Evolutionary conservation across 2,888 invertebrate genomes (phyloP).

Genomic region (Apodemia duryi): DNA sequence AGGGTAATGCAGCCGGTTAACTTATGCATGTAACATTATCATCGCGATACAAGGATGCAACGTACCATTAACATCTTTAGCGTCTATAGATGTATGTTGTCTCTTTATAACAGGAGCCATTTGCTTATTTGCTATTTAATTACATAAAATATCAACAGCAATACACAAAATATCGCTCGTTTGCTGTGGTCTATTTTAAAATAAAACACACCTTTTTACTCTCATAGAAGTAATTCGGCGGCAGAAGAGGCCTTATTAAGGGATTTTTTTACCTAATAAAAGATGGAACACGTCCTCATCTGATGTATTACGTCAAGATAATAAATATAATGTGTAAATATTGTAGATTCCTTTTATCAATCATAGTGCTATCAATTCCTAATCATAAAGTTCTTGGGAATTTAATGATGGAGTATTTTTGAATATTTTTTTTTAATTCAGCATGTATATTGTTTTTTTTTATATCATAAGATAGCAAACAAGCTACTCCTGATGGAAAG

Average conservation of each 20-base stretch:
- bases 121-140: too few species aligned
- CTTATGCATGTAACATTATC: too few species aligned
- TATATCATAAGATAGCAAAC: too few species aligned
- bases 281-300: slow-evolving; percentile 24
- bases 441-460: too few species aligned
- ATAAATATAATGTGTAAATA: neutral
- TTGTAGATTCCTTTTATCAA: neutral
- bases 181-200: slow-evolving; percentile 25
- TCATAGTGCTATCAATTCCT: neutral
- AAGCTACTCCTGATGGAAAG: too few species aligned
- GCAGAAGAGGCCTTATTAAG: slow-evolving; percentile 40
- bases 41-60: too few species aligned
- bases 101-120: too few species aligned
- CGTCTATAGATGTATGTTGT: too few species aligned
- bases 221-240: slow-evolving; percentile 43
- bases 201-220: slow-evolving; percentile 24
- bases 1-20: too few species aligned
- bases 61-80: too few species aligned
- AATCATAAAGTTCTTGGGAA: neutral
- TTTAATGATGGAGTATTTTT: neutral
- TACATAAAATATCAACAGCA: too few species aligned
- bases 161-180: slow-evolving; percentile 24
- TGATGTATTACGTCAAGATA: slow-evolving; percentile 11
- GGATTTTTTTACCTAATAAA: slow-evolving; percentile 34
- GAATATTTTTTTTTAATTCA: too few species aligned